Evolutionary conservation across 2,113 vertebrate species (phyloP), one percentile per base, ranked within the genome.

Genomic region (Oryzias melastigma): DNA sequence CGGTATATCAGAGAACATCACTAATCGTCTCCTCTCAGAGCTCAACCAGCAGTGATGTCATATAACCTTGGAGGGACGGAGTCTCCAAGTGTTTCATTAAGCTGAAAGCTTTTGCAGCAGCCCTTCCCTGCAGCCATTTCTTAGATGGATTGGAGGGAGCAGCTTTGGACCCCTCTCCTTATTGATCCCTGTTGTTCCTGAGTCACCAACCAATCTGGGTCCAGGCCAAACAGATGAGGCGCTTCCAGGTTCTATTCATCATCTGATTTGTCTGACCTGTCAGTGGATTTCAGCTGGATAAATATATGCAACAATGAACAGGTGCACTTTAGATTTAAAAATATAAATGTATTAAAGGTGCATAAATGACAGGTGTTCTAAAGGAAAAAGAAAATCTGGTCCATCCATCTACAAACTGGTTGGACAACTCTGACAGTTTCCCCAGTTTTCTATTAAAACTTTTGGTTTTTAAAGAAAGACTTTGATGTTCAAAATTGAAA

Each of bases 131-230:
- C 41, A 3, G 64, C 18, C n/a, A 29, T 63, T 72, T 52, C 56
- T 80, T 77, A 64, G 68, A 56, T 58, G 35, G 65, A 84, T 83
- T 74, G 79, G 25, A 85, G 68, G 69, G 60, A 19, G 56, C 64
- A 62, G 71, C 71, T 62, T 22, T 25, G 51, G 65, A 65, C 52
- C 68, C 22, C 51, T 68, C 58, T 70, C 52, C 44, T 40, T 76
- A 89, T 81, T 79, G 85, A 86, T 86, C 71, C 35, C 10, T 0
- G 18, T 5, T 22, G 64, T 76, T 52, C 57, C 69, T 24, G 65
- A 84, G 77, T 81, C 74, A 53, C 62, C 27, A 57, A 22, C 58
- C 41, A 52, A 2, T 3, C 52, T 52, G 27, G 7, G 41, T 42
- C 16, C 1, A 16, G 27, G 22, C 66, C 62, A 58, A 70, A 18